Base-by-base conservation (phyloP, 2,113 vertebrate species). In the Paratilapia polleni region DNA sequence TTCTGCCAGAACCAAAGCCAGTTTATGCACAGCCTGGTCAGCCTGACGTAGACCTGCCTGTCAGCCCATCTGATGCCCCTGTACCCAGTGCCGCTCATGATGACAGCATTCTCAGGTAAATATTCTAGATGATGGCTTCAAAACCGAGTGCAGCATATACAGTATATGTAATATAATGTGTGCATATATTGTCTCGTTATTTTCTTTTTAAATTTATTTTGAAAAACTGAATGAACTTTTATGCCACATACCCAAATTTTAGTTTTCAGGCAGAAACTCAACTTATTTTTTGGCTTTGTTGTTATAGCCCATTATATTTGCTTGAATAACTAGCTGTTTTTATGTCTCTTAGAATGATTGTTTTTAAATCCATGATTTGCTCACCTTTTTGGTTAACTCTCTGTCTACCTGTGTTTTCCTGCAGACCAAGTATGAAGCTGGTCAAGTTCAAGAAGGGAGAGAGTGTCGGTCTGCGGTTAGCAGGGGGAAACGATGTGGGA, bases 391-490 rank as follows among this genome's bases (percentile, higher is more conserved):
- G 5, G 36, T 70, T 68, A 24, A 59, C 74, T 77, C 5, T 62
- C 36, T 79, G 6, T 87, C 38, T 43, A 41, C 38, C 52, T 83
- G 11, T 85, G 41, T 92, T 78, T 24, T n/a, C 28, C 54, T 83
- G 7, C 93, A 99, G 98, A 93, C 98, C 98, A 43, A 99, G 98
- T 94, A 99, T 99, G 98, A 99, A 99, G 94, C 96, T 99, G 92
- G 98, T 99, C 43, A 99, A 99, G 94, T 99, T 99, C 94, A 97
- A 96, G 94, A 99, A 99, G 94, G 98, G 98, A 88, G 98, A 99
- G 59, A 99, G 98, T 12, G 98, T 99, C 78, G 98, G 98, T 34
- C 95, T 99, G 87, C 96, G 98, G 31, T 95, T 99, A 87, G 98
- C 98, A n/a, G 98, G 98, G 88, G 98, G 98, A 54, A 99, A 99